These are phyloP conservation scores for Pyrocephalus nanus DNA, from an alignment of 2,797 vertebrate genomes.

Conservation along the genomic window DNA sequence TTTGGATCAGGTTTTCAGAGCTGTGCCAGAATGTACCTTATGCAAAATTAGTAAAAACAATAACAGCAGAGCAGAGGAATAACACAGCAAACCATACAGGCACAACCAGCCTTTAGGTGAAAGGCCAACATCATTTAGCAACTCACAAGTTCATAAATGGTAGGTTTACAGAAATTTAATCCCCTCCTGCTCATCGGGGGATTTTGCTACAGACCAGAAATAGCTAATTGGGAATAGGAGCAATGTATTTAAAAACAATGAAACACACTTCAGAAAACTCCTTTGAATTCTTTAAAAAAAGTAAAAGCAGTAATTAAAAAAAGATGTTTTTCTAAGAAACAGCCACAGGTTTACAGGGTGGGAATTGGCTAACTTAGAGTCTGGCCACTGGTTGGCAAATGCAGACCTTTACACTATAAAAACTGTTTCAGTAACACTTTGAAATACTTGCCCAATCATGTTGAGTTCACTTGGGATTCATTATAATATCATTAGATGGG, in stretches of 20 bases:
- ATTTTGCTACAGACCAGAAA: constrained; percentile 73
- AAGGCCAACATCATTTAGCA: constrained; percentile 72
- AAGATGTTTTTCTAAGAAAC: constrained; percentile 63
- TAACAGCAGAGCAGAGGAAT: constrained; percentile 40
- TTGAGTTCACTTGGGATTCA: constrained; percentile 79
- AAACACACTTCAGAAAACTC: constrained; percentile 20
- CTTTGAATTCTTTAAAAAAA: constrained; percentile 58
- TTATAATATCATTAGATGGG: constrained; percentile 80
- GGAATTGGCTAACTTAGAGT: constrained; percentile 62
- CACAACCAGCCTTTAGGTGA: constrained; percentile 59
- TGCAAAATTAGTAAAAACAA: constrained; percentile 59
- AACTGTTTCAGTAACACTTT: constrained; percentile 78
- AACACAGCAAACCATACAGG: constrained; percentile 57
- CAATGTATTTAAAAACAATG: constrained; percentile 30
- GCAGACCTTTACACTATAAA: constrained; percentile 74
- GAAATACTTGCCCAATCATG: constrained; percentile 78
- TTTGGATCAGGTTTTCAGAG: constrained; percentile 65
- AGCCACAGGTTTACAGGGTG: constrained; percentile 63
- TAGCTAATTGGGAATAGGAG: constrained; percentile 51
- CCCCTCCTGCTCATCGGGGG: constrained; percentile 56
- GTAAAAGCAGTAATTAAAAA: constrained; percentile 70
- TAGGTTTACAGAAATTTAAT: constrained; percentile 74
- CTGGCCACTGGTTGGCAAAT: constrained; percentile 74
- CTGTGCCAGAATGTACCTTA: constrained; percentile 63
- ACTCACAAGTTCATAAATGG: constrained; percentile 70